Evolutionary conservation across 2,797 vertebrate genomes (phyloP).

Genomic region (Scolopax bukidnonensis): DNA sequence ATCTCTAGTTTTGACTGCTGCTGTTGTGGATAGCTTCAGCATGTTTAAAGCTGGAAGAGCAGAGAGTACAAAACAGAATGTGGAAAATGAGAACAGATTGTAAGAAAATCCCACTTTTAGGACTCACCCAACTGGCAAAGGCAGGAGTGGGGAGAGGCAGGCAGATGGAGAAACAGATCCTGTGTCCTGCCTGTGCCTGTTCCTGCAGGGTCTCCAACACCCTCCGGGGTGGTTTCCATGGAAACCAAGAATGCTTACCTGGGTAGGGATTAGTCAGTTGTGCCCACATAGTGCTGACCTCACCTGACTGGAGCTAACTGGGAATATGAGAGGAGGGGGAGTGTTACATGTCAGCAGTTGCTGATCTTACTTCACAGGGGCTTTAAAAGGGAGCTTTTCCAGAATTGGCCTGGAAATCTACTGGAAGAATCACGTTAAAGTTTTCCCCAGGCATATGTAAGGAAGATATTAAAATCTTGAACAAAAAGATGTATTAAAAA

Average conservation of each 20-base stretch:
- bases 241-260: constrained; percentile 1
- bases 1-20: background rate
- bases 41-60: background rate
- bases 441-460: background rate
- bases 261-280: background rate
- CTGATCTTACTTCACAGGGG: background rate
- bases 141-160: background rate
- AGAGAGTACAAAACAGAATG: background rate
- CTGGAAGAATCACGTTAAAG: background rate
- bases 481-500: background rate
- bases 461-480: background rate
- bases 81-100: background rate
- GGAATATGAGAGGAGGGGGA: background rate
- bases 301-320: background rate
- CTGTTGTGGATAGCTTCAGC: background rate
- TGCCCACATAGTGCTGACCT: background rate
- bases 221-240: background rate
- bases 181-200: background rate
- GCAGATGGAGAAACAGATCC: background rate
- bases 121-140: background rate
- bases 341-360: background rate
- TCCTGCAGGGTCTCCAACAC: background rate
- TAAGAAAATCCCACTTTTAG: background rate
- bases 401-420: background rate
- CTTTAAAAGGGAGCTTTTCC: background rate